phyloP scores from a whole-genome alignment of 2,797 vertebrate species.

The Chiloscyllium punctatum region DNA sequence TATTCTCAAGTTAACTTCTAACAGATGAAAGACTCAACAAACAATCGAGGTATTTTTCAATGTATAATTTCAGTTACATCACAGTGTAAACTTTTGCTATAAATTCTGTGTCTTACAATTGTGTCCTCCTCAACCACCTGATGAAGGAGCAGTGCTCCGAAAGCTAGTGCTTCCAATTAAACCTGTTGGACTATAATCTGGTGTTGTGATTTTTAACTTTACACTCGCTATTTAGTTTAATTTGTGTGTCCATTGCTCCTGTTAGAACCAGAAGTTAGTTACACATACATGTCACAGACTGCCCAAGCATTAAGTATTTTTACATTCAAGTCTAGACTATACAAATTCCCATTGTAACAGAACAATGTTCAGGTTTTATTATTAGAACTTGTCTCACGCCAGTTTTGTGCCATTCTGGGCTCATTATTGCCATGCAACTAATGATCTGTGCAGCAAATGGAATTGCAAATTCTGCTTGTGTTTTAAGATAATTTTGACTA shows the following conservation, averaged over 20 bases:
- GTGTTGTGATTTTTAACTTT: no score
- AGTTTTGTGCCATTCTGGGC: neutral
- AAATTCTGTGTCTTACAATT: no score
- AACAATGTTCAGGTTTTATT: neutral
- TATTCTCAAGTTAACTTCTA: no score
- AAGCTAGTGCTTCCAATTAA: no score
- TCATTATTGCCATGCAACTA: neutral
- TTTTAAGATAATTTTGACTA: neutral
- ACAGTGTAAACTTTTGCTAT: no score
- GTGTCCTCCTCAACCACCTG: no score
- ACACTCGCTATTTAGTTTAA: neutral
- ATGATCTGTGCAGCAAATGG: neutral
- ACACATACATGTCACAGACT: neutral
- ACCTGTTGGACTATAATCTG: no score
- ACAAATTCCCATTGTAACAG: neutral
- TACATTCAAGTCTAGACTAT: neutral
- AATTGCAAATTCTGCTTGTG: neutral
- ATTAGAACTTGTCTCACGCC: neutral
- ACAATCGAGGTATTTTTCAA: no score
- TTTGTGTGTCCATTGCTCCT: neutral
- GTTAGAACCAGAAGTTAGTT: neutral
- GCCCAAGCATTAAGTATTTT: neutral
- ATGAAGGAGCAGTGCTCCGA: no score
- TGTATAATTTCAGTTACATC: no score
- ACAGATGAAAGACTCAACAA: no score